Evolutionary conservation across 2,888 invertebrate species (phyloP), one percentile per base, ranked within the genome.

Genomic region (Caenorhabditis wallacei): DNA sequence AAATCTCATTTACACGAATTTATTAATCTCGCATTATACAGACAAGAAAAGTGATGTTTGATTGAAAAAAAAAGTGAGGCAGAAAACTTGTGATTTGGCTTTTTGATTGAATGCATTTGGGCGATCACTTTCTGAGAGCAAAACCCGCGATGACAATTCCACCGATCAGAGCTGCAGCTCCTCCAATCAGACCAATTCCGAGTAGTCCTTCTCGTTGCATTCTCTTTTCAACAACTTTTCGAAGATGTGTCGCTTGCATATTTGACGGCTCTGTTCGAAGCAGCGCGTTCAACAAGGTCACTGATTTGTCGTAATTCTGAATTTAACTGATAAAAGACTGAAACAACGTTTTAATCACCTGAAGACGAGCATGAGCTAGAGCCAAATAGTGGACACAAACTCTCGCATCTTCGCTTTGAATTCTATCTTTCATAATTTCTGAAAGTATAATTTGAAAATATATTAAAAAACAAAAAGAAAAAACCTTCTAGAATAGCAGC

Each of bases 271-370:
- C 79, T 5, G 57, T 57, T 22, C 56, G 46, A 35, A 79, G 64
- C 16, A 79, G 46, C 1, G 79, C 63, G 51, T 79, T 37, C 10
- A 79, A 64, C 0, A 79, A 46, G 3, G n/a, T 43, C 4, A 71
- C 51, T n/a, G 79, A 70, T 64, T 64, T 79, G 43, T 79, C 79
- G 22, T 69, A 79, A 20, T 79, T 71, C 79, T 79, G 57, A 20
- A 69, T 54, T 13, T 40, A 11, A 40, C 20, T 20, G 26, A 22
- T 10, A 16, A n/a, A 16, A 40, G 13, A 22, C 22, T n/a, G 16
- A n/a, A 30, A 7, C 18, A 18, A 22, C 16, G 10, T 7, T 16
- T 20, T 7, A 54, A n/a, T 57, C 1, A 75, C 76, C 40, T 59
- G 66, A 63, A 72, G 80, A 53, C 72, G 74, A 37, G 72, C 80